A percentile compares a stretch with the other conserved stretches of the same genome.
Evolutionary conservation across 2,113 vertebrate genomes (phyloP).

Genomic region (Xerus inauris): DNA sequence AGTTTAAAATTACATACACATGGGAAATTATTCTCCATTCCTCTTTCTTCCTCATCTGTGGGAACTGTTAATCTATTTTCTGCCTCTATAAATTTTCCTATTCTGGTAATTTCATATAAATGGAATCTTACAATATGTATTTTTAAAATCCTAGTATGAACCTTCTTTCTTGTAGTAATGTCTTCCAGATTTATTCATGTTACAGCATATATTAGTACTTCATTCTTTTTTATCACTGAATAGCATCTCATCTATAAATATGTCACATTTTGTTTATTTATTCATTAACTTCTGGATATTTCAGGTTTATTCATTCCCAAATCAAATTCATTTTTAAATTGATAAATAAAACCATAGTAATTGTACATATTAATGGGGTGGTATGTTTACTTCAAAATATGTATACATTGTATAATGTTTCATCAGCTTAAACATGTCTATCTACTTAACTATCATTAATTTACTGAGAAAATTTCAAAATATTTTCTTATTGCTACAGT

Average conservation of each 20-base stretch:
- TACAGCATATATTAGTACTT: neutral
- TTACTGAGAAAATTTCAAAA: no score
- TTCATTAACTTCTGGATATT: neutral
- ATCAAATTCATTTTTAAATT: neutral
- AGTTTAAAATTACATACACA: neutral
- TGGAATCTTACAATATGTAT: neutral
- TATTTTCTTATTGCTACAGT: no score
- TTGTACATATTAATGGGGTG: no score
- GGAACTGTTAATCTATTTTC: neutral
- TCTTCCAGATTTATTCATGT: neutral
- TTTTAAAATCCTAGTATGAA: neutral
- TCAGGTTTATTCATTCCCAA: neutral
- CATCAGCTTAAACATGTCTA: no score
- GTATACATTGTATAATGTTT: no score
- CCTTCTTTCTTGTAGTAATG: neutral
- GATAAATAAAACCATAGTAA: neutral
- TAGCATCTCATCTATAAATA: neutral
- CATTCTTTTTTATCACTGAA: neutral
- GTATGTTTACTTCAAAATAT: neutral
- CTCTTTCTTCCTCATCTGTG: neutral
- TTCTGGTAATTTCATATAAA: neutral
- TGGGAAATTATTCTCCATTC: neutral
- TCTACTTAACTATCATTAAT: no score
- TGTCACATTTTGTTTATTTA: neutral
- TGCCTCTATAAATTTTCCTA: neutral